Base-by-base conservation (phyloP, 2,113 vertebrate species). In the Setophaga petechia region DNA sequence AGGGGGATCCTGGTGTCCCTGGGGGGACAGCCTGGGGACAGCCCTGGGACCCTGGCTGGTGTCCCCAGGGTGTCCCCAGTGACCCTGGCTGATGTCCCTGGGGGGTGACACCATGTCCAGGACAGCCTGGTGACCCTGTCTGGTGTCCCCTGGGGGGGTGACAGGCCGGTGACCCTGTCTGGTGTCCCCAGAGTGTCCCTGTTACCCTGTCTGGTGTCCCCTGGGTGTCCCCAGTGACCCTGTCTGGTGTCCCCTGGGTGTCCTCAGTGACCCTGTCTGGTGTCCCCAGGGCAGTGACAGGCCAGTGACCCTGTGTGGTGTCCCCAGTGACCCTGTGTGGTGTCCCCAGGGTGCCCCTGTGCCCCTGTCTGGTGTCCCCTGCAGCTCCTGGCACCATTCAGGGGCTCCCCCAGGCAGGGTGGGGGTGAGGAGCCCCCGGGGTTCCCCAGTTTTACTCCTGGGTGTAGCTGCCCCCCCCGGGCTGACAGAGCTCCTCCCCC, bases 401-500 rank as follows among this genome's bases (percentile, higher is more conserved):
- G 4, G 4, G 15, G 17, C 4, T 49, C 2, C 2, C 31, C 4
- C 37, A 0, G 8, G 23, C 10, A 9, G 49, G 17, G 35, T 15
- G 14, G 31, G 88, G 30, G 3, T 20, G 43, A 18, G 67, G 14
- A n/a, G 41, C 13, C 8, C 52, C 43, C 25, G 2, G 37, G 20
- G 49, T 2, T 28, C 33, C 33, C 15, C 20, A 12, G 9, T 10
- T 15, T 9, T 9, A 2, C 66, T 49, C 43, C n/a, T 4, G 65
- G 65, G n/a, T 3, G 10, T 12, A 18, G 1, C 16, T 14, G 0
- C 41, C n/a, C 0, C 13, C n/a, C 43, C 41, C 5, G 3, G 46
- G 57, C 57, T 77, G 54, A 69, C 5, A 0, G 25, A 11, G 73
- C 46, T 15, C 12, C 25, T 20, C 59, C 51, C 65, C 76, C 58